These are phyloP conservation scores for Aulostomus chinensis DNA, from an alignment of 2,797 vertebrate genomes.

Conservation along the genomic window DNA sequence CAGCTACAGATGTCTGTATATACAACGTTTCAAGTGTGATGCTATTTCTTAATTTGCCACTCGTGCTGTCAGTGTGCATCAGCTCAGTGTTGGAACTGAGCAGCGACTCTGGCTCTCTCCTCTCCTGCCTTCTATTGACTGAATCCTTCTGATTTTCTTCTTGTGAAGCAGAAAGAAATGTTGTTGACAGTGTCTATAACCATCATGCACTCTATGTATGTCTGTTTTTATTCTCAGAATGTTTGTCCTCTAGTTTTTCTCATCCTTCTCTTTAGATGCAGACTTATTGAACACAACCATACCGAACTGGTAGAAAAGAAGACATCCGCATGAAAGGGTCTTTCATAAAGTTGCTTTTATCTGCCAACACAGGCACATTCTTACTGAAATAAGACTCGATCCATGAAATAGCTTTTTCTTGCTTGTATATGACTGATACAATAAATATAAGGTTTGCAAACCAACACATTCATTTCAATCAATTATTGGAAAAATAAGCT, in stretches of 20 bases:
- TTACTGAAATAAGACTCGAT: too few relatives aligned
- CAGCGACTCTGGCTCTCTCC: conserved; percentile 22
- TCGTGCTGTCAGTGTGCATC: conserved; percentile 22
- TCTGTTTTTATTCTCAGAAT: neutral
- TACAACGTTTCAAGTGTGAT: conserved; percentile 31
- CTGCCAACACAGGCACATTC: too few relatives aligned
- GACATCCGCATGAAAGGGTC: neutral
- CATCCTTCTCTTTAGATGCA: neutral
- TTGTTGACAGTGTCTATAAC: neutral
- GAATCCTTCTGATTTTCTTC: neutral
- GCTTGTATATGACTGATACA: too few relatives aligned
- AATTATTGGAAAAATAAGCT: too few relatives aligned
- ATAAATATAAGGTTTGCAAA: too few relatives aligned
- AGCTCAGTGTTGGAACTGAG: conserved; percentile 30
- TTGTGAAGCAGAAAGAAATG: neutral
- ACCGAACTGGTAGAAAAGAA: too few relatives aligned
- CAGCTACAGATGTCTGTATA: conserved; percentile 11
- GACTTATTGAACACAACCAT: neutral
- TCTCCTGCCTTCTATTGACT: too few relatives aligned
- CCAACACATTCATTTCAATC: too few relatives aligned
- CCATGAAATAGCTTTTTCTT: too few relatives aligned
- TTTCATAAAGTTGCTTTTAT: too few relatives aligned
- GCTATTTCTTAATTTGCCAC: conserved; percentile 31
- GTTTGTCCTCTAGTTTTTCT: neutral
- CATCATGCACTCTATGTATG: neutral